Evolutionary conservation across 2,113 vertebrate species (phyloP).

Genomic region (Ochotona princeps): DNA sequence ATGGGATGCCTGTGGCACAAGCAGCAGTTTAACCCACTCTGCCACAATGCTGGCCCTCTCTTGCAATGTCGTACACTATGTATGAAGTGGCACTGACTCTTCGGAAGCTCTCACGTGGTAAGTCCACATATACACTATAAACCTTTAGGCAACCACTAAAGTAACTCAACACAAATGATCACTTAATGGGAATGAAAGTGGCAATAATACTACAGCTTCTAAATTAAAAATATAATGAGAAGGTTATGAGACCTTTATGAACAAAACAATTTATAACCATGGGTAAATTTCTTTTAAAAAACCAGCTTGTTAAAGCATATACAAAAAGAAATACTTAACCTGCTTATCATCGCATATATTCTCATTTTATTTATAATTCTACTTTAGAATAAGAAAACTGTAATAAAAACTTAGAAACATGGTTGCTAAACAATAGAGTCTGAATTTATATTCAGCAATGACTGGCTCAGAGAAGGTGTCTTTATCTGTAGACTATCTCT

Average conservation of each 20-base stretch:
- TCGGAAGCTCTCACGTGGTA: conserved; percentile 6
- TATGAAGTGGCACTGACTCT: not conserved
- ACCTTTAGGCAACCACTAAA: conserved; percentile 6
- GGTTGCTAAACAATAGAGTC: not conserved
- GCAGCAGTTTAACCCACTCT: too few species aligned
- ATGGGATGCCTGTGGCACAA: too few species aligned
- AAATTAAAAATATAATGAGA: not conserved
- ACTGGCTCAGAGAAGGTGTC: not conserved
- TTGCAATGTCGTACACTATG: not conserved
- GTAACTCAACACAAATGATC: not conserved
- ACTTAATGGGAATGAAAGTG: not conserved
- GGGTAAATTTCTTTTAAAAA: not conserved
- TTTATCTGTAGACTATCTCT: not conserved
- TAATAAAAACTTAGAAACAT: not conserved
- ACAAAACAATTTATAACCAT: not conserved
- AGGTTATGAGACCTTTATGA: not conserved
- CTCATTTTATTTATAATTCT: not conserved
- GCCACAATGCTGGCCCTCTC: too few species aligned
- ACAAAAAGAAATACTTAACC: not conserved
- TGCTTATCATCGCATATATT: not conserved
- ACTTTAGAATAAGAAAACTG: not conserved
- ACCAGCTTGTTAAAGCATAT: not conserved
- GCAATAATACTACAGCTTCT: not conserved
- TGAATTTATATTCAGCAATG: not conserved
- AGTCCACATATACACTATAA: conserved; percentile 5